Percentiles rank a stretch among this genome's conserved stretches.
These are phyloP conservation scores for Scrobipalpa atriplicella DNA, from an alignment of 2,888 invertebrate genomes.

Conservation along the genomic window DNA sequence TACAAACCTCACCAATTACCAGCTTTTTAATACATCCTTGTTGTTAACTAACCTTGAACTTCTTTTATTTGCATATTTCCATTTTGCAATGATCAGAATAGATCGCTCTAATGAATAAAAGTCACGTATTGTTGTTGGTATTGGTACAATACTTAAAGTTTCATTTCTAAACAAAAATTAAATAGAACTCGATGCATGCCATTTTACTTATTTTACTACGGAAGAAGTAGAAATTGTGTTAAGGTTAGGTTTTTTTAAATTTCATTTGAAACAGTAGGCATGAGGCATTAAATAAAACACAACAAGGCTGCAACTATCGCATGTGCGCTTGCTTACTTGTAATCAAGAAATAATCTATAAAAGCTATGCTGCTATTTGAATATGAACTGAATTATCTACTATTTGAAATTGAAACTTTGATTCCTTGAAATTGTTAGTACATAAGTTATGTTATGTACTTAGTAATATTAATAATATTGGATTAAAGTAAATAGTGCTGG, in stretches of 20 bases:
- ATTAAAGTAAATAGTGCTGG: neutral
- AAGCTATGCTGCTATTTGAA: neutral
- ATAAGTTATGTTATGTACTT: neutral
- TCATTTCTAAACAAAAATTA: neutral
- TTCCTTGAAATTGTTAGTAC: neutral
- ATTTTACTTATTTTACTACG: conserved; percentile 35
- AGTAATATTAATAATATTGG: neutral
- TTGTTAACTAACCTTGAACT: neutral
- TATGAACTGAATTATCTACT: neutral
- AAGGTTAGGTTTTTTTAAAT: conserved; percentile 37
- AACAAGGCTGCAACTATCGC: conserved; percentile 21
- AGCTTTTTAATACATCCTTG: neutral
- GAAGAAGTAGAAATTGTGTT: conserved; percentile 44
- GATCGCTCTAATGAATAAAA: neutral
- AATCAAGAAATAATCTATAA: neutral
- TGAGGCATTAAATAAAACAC: conserved; percentile 13
- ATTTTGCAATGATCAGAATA: conserved; percentile 1
- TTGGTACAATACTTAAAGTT: neutral
- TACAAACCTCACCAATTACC: neutral
- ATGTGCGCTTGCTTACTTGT: neutral
- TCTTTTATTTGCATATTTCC: neutral
- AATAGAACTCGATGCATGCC: conserved; percentile 33
- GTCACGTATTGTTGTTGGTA: neutral
- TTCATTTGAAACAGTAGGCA: neutral
- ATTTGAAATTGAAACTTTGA: neutral